Evolutionary conservation across 2,797 vertebrate species (phyloP).

Genomic region (Psittacula derbiana): DNA sequence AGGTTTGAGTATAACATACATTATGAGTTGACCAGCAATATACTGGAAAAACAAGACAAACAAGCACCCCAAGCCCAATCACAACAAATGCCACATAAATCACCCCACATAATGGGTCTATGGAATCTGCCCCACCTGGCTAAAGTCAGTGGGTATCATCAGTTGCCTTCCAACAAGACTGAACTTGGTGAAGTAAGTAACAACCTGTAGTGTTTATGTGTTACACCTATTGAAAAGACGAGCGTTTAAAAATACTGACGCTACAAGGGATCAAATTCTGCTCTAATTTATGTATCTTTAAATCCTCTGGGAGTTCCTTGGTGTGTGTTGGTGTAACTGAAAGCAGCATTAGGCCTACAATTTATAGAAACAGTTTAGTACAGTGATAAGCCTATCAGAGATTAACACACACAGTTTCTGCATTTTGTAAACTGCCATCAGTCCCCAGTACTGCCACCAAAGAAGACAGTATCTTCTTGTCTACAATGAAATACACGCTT

Average conservation of each 20-base stretch:
- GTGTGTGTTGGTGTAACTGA: not conserved
- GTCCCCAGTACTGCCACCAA: not conserved
- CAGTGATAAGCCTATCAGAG: slow-evolving; percentile 10
- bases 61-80: not conserved
- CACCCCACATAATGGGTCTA: not conserved
- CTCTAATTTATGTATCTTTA: not conserved
- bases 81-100: not conserved
- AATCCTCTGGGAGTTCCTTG: not conserved
- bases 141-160: not conserved
- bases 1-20: not conserved
- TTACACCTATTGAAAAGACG: not conserved
- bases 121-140: not conserved
- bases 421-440: slow-evolving; percentile 38
- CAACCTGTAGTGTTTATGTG: not conserved
- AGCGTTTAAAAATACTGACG: not conserved
- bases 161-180: not conserved
- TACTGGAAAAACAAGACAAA: slow-evolving; percentile 9
- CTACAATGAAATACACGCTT: slow-evolving; percentile 7
- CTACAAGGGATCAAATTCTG: not conserved
- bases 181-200: not conserved
- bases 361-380: slow-evolving; percentile 36
- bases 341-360: not conserved
- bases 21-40: slow-evolving; percentile 10
- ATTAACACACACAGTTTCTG: slow-evolving; percentile 22
- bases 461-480: slow-evolving; percentile 14